A percentile compares a stretch with the other conserved stretches of the same genome.
phyloP scores from a whole-genome alignment of 2,888 invertebrate genomes.

The Phortica okadai region DNA sequence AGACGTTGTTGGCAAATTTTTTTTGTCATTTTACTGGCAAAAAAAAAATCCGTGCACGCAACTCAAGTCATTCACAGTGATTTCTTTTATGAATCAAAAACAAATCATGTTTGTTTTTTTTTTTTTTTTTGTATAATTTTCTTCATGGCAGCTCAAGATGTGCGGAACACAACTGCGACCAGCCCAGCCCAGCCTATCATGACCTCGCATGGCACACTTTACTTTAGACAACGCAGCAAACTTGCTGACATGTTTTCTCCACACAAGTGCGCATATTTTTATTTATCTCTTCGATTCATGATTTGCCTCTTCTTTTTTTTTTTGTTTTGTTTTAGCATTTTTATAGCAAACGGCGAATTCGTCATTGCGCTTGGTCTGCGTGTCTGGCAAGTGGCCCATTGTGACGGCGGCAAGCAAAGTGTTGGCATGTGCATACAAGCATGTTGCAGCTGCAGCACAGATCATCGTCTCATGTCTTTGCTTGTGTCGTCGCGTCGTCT shows the following conservation, averaged over 20 bases:
- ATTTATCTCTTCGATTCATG: constrained; percentile 44
- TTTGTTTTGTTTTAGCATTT: no score
- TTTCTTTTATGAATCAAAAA: constrained; percentile 1
- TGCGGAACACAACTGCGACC: background rate
- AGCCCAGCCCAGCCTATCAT: background rate
- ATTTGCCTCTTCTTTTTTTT: no score
- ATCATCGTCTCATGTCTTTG: background rate
- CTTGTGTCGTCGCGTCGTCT: background rate
- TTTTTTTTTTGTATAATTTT: background rate
- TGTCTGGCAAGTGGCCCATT: constrained; percentile 65
- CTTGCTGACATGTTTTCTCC: constrained; percentile 70
- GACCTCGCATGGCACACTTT: constrained; percentile 27
- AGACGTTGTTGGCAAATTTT: no score
- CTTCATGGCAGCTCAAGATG: background rate
- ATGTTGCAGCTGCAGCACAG: constrained; percentile 46
- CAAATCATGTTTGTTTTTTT: background rate
- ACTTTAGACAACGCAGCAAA: constrained; percentile 44
- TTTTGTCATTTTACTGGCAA: no score
- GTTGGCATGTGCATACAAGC: constrained; percentile 13
- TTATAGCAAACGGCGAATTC: no score
- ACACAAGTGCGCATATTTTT: constrained; percentile 69
- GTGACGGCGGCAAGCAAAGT: constrained; percentile 63
- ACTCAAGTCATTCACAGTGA: background rate
- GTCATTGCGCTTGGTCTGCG: background rate
- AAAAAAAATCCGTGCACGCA: background rate